phyloP scores from a whole-genome alignment of 1,140 invertebrate species.

The Sinella curviseta region DNA sequence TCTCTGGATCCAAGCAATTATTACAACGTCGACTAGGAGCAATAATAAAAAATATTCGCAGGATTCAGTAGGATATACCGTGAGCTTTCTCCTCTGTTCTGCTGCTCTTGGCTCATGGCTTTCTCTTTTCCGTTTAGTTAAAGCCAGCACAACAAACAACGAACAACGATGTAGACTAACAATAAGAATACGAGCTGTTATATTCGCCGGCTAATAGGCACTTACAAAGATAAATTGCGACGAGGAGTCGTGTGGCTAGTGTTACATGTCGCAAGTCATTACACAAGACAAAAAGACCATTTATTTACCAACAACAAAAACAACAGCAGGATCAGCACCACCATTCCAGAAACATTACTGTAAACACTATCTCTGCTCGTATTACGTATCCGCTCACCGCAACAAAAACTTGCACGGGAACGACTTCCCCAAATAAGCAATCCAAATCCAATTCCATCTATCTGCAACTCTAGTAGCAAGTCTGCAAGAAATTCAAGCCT shows the following conservation, averaged over 20 bases:
- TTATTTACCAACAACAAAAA: not conserved
- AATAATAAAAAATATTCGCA: too few relatives aligned
- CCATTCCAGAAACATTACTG: too few relatives aligned
- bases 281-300: conserved; percentile 14
- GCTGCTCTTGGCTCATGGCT: too few relatives aligned
- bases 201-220: not conserved
- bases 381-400: too few relatives aligned
- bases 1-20: not conserved
- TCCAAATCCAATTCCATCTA: not conserved
- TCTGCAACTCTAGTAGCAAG: not conserved
- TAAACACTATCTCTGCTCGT: not conserved
- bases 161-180: not conserved
- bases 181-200: not conserved
- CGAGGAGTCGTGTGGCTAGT: not conserved
- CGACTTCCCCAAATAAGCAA: too few relatives aligned
- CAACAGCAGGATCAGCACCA: not conserved
- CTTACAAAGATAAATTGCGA: conserved; percentile 24
- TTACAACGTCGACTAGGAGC: too few relatives aligned
- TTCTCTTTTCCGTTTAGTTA: too few relatives aligned
- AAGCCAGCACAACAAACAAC: too few relatives aligned
- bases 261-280: conserved; percentile 23
- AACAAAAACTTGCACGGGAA: too few relatives aligned
- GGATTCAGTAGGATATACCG: too few relatives aligned
- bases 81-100: too few relatives aligned
- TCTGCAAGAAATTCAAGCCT: too few relatives aligned